Base-by-base conservation (phyloP, 2,797 vertebrate species). In the Sebastiscus albofasciatus region DNA sequence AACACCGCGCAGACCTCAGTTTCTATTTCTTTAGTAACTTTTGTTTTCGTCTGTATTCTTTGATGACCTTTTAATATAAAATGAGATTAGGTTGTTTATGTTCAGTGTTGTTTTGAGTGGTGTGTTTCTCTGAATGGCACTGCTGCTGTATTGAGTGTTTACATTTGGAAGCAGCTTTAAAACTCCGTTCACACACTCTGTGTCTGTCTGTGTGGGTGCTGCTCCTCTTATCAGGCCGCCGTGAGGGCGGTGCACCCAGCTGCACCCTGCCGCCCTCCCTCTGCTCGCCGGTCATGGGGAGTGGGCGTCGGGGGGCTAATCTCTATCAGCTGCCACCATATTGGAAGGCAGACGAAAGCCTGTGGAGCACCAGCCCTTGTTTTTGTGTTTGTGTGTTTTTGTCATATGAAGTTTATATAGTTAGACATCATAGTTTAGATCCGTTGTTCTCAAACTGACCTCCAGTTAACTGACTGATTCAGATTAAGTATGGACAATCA, bases 261-360 rank as follows among this genome's bases (percentile, higher is more conserved):
- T 88, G 82, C 75, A n/a, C 75, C 65, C 77, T 64, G 60, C 67
- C 49, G 20, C 31, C 42, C 39, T 33, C 65, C 36, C 54, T 73
- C 65, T 34, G 65, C 67, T 72, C 31, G 0, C 2, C 0, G 5
- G 31, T 36, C 22, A 2, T 27, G 77, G 59, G 77, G 82, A 67
- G 83, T 71, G 70, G 85, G 61, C n/a, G 61, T 4, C 39, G 13
- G 42, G 2, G 12, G 11, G 6, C 42, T 18, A 49, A 20, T 24
- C 80, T 87, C 78, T 91, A 89, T 91, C 90, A 89, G 87, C 71
- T 60, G 72, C 20, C 75, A 79, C 24, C 89, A 90, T 59, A 90
- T 88, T 75, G 75, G 74, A 34, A 34, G 14, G 52, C 29, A n/a
- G 7, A 46, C 0, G 20, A 59, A 12, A 69, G 55, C 6, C 24